These are phyloP conservation scores for Pipistrellus pipistrellus DNA, from an alignment of 2,797 vertebrate species.

Conservation along the genomic window DNA sequence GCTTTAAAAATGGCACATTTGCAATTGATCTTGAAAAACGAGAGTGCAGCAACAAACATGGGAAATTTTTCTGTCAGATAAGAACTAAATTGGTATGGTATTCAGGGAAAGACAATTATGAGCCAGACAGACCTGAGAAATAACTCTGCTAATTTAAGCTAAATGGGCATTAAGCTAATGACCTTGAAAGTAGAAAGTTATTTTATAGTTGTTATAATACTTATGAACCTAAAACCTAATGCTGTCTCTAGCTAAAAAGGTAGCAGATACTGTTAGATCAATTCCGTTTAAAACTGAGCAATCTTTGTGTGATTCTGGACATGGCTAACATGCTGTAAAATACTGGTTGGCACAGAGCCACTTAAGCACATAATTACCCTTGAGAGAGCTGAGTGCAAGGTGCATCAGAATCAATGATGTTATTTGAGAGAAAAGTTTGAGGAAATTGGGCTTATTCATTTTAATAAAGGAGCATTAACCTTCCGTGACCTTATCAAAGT, in stretches of 20 bases:
- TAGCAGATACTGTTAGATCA: background rate
- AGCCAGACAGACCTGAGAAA: background rate
- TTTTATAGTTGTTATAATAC: background rate
- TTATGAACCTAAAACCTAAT: background rate
- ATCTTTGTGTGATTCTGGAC: conserved; percentile 56
- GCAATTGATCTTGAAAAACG: background rate
- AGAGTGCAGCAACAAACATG: background rate
- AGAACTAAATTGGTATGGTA: background rate
- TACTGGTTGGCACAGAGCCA: background rate
- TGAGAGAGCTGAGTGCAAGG: conserved; percentile 17
- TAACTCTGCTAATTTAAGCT: conserved; percentile 52
- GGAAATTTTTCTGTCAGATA: background rate
- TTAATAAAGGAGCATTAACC: conserved; percentile 76
- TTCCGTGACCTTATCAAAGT: conserved; percentile 69
- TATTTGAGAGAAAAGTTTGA: conserved; percentile 68
- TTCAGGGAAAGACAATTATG: background rate
- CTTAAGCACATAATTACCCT: conserved; percentile 72
- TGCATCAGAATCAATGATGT: conserved; percentile 74
- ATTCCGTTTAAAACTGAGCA: conserved; percentile 48
- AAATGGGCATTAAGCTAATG: background rate
- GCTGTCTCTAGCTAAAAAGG: conserved; percentile 32
- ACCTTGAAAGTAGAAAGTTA: conserved; percentile 30
- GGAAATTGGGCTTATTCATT: conserved; percentile 78
- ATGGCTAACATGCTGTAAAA: conserved; percentile 62
- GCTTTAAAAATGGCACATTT: background rate